Evolutionary conservation across 2,888 invertebrate species (phyloP).

Genomic region (Apantesis nais): DNA sequence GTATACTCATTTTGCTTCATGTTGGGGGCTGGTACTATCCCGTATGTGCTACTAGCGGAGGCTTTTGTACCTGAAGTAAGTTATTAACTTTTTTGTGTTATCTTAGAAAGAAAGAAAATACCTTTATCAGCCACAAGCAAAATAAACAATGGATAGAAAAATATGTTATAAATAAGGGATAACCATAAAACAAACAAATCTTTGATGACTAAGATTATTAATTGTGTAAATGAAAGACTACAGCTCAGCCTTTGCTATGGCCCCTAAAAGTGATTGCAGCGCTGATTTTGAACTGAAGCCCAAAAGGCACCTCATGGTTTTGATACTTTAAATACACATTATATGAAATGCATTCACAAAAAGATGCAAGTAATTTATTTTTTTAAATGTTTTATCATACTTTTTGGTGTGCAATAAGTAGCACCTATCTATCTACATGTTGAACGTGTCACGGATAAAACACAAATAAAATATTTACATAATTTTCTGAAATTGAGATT

Average conservation of each 20-base stretch:
- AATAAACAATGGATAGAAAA: no score
- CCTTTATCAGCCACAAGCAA: no score
- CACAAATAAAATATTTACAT: not conserved
- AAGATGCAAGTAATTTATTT: not conserved
- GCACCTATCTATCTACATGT: not conserved
- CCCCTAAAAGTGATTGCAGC: no score
- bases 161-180: no score
- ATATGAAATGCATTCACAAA: not conserved
- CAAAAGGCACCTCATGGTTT: no score
- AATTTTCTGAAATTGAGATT: not conserved
- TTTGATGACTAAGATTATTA: no score
- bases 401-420: not conserved
- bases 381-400: not conserved
- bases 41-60: constrained; percentile 67
- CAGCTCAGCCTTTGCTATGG: no score
- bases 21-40: constrained; percentile 73
- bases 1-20: constrained; percentile 73
- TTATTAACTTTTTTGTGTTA: not conserved
- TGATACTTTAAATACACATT: no score
- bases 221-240: no score
- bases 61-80: constrained; percentile 68
- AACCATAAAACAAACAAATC: no score
- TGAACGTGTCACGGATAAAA: not conserved
- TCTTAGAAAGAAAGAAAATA: no score
- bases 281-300: no score